A percentile compares a stretch with the other conserved stretches of the same genome.
Conservation (phyloP, 2,888 invertebrate species). For the Watsonalla binaria region DNA sequence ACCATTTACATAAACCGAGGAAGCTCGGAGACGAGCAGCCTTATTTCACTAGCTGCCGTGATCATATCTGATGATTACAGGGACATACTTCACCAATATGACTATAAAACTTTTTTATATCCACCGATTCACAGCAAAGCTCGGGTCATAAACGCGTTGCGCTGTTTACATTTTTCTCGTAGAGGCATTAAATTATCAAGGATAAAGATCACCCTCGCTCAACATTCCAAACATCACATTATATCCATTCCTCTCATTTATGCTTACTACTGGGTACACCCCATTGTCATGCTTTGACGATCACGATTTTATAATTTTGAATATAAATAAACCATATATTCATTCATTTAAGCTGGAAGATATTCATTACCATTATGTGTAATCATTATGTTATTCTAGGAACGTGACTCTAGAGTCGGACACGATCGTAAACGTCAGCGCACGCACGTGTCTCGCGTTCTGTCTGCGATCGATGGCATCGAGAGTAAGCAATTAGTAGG, state of each 20-base stretch:
- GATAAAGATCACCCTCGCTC: no score
- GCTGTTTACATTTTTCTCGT: no score
- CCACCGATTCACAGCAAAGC: constrained; percentile 6
- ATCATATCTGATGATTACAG: constrained; percentile 49
- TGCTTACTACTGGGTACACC: no score
- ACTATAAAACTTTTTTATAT: constrained; percentile 6
- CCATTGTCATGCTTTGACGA: no score
- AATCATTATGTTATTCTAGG: constrained; percentile 24
- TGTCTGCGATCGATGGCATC: constrained; percentile 12
- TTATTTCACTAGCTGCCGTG: constrained; percentile 49
- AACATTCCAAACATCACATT: no score
- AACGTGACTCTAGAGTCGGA: constrained; percentile 24
- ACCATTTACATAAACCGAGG: constrained; percentile 71
- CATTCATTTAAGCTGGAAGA: constrained; percentile 16
- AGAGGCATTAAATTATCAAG: no score
- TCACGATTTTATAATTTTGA: background rate
- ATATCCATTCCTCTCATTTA: no score
- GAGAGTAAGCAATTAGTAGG: constrained; percentile 8
- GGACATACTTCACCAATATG: constrained; percentile 8
- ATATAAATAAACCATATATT: constrained; percentile 6
- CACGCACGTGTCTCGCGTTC: constrained; percentile 27
- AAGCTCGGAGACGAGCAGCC: constrained; percentile 53
- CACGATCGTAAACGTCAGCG: constrained; percentile 20
- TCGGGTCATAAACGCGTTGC: no score
- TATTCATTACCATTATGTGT: constrained; percentile 8